Conservation (phyloP, 1,140 invertebrate species). For the Euura lappo region DNA sequence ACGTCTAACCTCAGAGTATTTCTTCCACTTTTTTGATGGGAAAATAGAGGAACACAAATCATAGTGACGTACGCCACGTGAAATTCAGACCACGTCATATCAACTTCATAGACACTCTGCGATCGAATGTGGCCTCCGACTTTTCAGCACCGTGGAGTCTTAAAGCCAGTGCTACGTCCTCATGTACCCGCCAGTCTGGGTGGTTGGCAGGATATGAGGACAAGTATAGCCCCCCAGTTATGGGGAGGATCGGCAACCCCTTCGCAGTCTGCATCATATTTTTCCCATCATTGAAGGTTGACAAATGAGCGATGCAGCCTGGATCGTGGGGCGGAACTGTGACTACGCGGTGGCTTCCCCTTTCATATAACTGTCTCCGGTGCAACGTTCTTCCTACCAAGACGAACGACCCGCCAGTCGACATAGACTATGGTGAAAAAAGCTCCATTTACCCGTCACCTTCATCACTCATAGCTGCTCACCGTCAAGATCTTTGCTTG, state of each 20-base stretch:
- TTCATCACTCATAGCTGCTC: background rate
- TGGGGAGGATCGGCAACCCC: background rate
- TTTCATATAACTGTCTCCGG: background rate
- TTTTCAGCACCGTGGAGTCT: no score
- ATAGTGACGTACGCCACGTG: background rate
- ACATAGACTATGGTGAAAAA: background rate
- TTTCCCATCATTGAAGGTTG: slow-evolving; percentile 4
- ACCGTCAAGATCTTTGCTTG: background rate
- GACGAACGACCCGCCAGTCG: background rate
- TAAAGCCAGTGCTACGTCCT: no score
- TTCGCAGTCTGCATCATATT: background rate
- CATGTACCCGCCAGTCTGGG: no score
- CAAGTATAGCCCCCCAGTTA: background rate
- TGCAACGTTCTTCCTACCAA: background rate
- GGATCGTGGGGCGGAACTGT: background rate
- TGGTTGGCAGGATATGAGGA: background rate
- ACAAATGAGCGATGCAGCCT: background rate
- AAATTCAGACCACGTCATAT: slow-evolving; percentile 4
- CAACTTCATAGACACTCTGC: background rate
- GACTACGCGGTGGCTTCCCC: background rate
- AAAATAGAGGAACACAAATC: background rate
- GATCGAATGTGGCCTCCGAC: no score
- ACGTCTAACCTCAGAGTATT: background rate
- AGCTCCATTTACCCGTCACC: background rate
- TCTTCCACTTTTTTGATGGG: background rate